Evolutionary conservation across 2,113 vertebrate genomes (phyloP).

Genomic region (pig (Sus scrofa)): DNA sequence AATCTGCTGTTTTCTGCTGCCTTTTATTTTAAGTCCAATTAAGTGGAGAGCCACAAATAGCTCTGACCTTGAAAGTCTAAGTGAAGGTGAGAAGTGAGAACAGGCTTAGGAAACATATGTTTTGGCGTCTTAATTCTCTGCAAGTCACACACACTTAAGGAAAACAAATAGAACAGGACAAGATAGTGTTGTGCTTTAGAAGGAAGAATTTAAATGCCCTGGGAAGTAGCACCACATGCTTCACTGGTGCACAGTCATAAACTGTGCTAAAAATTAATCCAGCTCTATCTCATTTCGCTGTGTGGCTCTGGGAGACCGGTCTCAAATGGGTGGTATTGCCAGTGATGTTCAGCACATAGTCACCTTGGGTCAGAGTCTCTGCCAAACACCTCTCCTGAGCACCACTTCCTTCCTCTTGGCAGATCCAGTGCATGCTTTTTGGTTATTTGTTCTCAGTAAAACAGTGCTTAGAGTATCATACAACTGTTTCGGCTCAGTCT

Average conservation of each 20-base stretch:
- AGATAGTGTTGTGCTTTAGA: conserved; percentile 60
- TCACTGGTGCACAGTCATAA: conserved; percentile 70
- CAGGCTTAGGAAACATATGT: conserved; percentile 76
- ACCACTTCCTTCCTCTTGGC: background rate
- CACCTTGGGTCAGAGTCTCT: conserved; percentile 61
- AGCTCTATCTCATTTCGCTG: conserved; percentile 88
- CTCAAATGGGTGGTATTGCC: conserved; percentile 80
- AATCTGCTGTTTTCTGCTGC: conserved; percentile 62
- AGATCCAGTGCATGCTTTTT: background rate
- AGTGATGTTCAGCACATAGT: conserved; percentile 78
- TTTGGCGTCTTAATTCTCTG: conserved; percentile 52
- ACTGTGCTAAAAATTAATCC: conserved; percentile 87
- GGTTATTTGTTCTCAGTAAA: conserved; percentile 30
- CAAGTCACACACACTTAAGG: conserved; percentile 21
- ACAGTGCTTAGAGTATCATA: background rate
- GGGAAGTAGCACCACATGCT: conserved; percentile 63
- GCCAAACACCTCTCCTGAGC: background rate
- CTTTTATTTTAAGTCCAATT: conserved; percentile 79
- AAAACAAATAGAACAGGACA: conserved; percentile 70
- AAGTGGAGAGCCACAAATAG: conserved; percentile 81
- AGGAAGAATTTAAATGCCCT: conserved; percentile 61
- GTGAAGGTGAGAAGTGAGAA: conserved; percentile 75
- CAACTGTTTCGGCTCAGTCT: background rate
- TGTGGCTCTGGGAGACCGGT: conserved; percentile 86
- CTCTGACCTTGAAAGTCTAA: conserved; percentile 82